A percentile compares a stretch with the other conserved stretches of the same genome.
phyloP scores from a whole-genome alignment of 1,140 invertebrate species.

The Drosophila kikkawai region DNA sequence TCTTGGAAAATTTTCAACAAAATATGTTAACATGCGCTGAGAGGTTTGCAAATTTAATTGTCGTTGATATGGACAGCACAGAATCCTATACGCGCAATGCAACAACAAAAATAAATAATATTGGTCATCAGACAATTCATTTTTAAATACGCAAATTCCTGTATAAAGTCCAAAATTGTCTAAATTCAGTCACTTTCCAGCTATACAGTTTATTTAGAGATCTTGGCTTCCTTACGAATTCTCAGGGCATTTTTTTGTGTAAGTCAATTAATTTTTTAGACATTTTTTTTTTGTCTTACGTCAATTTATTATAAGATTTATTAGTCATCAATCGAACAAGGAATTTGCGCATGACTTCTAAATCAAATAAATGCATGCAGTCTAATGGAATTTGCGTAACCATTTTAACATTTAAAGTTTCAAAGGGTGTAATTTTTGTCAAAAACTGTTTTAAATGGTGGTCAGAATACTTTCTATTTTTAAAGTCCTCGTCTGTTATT shows the following conservation, averaged over 20 bases:
- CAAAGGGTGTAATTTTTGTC: slow-evolving; percentile 24
- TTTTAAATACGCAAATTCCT: neutral
- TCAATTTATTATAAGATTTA: neutral
- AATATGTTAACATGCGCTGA: too few relatives aligned
- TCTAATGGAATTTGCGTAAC: slow-evolving; percentile 31
- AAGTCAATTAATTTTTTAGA: slow-evolving; percentile 17
- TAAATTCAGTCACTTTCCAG: slow-evolving; percentile 33
- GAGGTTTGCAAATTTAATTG: too few relatives aligned
- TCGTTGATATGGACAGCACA: too few relatives aligned
- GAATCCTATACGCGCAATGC: slow-evolving; percentile 26
- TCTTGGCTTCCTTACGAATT: slow-evolving; percentile 25
- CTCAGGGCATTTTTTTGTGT: slow-evolving; percentile 13
- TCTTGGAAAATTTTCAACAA: too few relatives aligned
- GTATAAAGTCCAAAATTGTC: slow-evolving; percentile 36
- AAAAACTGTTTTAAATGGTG: slow-evolving; percentile 39
- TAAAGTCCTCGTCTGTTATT: slow-evolving; percentile 7
- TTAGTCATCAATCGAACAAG: slow-evolving; percentile 2
- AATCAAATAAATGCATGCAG: slow-evolving; percentile 34
- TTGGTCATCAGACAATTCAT: slow-evolving; percentile 13
- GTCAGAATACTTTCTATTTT: slow-evolving; percentile 18
- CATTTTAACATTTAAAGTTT: slow-evolving; percentile 37
- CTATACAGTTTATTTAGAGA: neutral
- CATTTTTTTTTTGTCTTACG: neutral
- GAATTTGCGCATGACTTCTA: slow-evolving; percentile 30
- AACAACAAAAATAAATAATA: slow-evolving; percentile 3